A percentile compares a stretch with the other conserved stretches of the same genome.
Conservation (phyloP, 92 coral and sea anemone species). For the Epizoanthus ramosus region DNA sequence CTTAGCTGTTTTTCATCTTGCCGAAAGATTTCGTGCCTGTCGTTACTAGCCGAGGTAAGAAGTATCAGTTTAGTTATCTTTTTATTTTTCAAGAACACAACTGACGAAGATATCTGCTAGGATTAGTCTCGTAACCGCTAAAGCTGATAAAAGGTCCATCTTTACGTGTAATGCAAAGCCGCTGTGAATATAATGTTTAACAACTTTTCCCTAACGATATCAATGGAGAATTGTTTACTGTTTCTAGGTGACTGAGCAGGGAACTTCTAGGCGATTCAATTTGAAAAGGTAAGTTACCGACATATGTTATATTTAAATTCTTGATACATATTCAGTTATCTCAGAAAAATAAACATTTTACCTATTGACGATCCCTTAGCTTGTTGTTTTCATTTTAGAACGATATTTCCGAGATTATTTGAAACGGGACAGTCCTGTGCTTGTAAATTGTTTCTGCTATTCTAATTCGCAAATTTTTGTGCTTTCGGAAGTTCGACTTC, state of each 20-base stretch:
- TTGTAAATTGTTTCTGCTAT: no score
- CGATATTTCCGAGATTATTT: no score
- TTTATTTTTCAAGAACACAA: neutral
- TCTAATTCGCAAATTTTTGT: no score
- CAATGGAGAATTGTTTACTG: constrained; percentile 8
- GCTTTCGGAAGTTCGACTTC: no score
- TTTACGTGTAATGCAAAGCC: neutral
- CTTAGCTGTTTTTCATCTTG: constrained; percentile 7
- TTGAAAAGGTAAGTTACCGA: neutral
- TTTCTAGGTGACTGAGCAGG: constrained; percentile 22
- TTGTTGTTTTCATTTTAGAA: no score
- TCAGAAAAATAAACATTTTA: no score
- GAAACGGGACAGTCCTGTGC: no score
- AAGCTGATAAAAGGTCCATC: neutral
- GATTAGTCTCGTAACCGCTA: neutral
- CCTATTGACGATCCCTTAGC: no score
- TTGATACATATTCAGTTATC: neutral
- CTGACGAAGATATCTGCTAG: neutral
- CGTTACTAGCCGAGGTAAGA: no score
- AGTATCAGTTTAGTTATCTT: neutral
- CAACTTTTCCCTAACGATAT: neutral
- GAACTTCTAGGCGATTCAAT: neutral
- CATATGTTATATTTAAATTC: neutral
- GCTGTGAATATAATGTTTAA: constrained; percentile 7
- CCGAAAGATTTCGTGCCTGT: neutral